Conservation (phyloP, 2,797 vertebrate genomes). For the Myiothlypis coronata region DNA sequence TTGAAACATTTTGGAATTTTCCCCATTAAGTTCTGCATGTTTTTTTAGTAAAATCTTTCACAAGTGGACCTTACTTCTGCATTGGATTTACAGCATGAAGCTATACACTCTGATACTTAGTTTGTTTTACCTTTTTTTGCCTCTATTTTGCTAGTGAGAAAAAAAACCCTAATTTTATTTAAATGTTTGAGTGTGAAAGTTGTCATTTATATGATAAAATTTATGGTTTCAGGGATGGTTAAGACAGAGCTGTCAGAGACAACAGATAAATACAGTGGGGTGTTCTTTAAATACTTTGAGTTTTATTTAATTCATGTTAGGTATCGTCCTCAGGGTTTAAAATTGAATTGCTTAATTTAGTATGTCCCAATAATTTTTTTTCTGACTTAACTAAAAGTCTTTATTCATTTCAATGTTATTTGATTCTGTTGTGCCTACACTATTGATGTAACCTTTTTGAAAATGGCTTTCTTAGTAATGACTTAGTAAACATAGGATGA, state of each 20-base stretch:
- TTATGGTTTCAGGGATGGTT: not conserved
- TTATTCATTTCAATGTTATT: not conserved
- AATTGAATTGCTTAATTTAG: not conserved
- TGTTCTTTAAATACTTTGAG: not conserved
- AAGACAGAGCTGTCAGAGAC: not conserved
- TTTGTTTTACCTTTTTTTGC: not conserved
- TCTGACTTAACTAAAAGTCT: not conserved
- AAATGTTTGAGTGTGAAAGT: not conserved
- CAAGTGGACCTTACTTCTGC: not conserved
- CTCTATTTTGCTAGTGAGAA: not conserved
- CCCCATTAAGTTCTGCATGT: not conserved
- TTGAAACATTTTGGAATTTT: not conserved
- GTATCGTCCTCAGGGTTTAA: not conserved
- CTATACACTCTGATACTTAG: not conserved
- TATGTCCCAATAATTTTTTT: not conserved
- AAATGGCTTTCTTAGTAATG: not conserved
- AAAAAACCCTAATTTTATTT: not conserved
- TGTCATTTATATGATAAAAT: not conserved
- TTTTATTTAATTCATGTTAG: not conserved
- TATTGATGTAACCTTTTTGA: not conserved
- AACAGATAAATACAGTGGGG: not conserved
- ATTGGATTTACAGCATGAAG: not conserved
- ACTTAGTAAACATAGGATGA: not conserved
- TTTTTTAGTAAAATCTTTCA: not conserved
- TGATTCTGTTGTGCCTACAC: not conserved